Evolutionary conservation across 2,797 vertebrate genomes (phyloP), one percentile per base, ranked within the genome.

Genomic region (Bradypodion pumilum): DNA sequence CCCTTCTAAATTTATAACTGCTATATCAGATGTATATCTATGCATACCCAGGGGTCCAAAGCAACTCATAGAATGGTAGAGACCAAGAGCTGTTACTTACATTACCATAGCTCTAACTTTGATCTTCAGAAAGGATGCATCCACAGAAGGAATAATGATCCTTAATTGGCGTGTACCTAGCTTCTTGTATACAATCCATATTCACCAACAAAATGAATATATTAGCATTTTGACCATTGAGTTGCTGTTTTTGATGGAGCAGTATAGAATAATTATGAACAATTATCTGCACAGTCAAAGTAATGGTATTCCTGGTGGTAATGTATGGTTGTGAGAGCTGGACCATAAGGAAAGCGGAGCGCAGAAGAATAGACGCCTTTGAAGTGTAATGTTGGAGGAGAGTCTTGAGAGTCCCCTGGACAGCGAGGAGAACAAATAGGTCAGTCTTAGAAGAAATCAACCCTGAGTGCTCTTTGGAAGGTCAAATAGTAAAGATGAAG

Each of bases 221-320:
- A 78, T 5, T 25, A 62, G 32, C 25, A 49, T 49, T 13, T 10
- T 42, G 27, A 49, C 7, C 19, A 68, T 32, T 62, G 19, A 29
- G n/a, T 65, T 68, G 75, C 27, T 66, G 75, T n/a, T 56, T 82
- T 75, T 37, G 35, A 83, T 76, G 49, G 46, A 76, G n/a, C 37
- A 42, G 78, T 44, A 15, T 65, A 59, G 60, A 27, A 25, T 13
- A 77, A 62, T 62, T 21, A 63, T 78, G 42, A 40, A 25, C 25
- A 77, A 62, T 77, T 8, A 63, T 44, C n/a, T n/a, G n/a, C n/a
- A n/a, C n/a, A n/a, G n/a, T n/a, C n/a, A n/a, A n/a, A n/a, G n/a
- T n/a, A n/a, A n/a, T n/a, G n/a, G n/a, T n/a, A n/a, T n/a, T n/a
- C n/a, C n/a, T n/a, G n/a, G n/a, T n/a, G n/a, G n/a, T n/a, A n/a